Conservation (phyloP, 2,113 vertebrate species). For the Panthera uncia region DNA sequence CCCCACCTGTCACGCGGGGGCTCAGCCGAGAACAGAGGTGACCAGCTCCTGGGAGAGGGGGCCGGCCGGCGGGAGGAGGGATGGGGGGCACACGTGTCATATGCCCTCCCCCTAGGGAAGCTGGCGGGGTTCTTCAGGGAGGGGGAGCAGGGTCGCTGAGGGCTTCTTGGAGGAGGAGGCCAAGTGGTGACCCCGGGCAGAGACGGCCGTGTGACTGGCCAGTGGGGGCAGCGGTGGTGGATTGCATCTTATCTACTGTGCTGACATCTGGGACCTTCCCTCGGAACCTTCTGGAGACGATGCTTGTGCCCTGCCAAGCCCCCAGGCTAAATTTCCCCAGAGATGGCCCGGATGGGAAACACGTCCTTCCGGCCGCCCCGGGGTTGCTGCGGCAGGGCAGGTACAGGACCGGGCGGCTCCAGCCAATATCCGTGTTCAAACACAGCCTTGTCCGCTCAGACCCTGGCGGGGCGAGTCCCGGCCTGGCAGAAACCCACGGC, state of each 20-base stretch:
- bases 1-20: no score
- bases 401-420: rapidly evolving
- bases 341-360: rapidly evolving
- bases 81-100: neutral
- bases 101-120: neutral
- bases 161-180: neutral
- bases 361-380: neutral
- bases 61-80: neutral
- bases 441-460: rapidly evolving
- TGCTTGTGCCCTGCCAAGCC: neutral
- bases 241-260: rapidly evolving
- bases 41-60: neutral
- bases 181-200: rapidly evolving
- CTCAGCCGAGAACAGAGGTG: neutral
- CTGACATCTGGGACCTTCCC: rapidly evolving
- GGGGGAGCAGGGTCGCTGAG: neutral
- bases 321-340: neutral
- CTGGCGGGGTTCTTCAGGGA: neutral
- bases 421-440: neutral
- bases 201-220: rapidly evolving
- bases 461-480: rapidly evolving
- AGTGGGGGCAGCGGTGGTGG: rapidly evolving
- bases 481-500: rapidly evolving
- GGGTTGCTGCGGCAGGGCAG: rapidly evolving
- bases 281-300: neutral